Conservation (phyloP, 2,113 vertebrate species). For the Synodontis membranacea region DNA sequence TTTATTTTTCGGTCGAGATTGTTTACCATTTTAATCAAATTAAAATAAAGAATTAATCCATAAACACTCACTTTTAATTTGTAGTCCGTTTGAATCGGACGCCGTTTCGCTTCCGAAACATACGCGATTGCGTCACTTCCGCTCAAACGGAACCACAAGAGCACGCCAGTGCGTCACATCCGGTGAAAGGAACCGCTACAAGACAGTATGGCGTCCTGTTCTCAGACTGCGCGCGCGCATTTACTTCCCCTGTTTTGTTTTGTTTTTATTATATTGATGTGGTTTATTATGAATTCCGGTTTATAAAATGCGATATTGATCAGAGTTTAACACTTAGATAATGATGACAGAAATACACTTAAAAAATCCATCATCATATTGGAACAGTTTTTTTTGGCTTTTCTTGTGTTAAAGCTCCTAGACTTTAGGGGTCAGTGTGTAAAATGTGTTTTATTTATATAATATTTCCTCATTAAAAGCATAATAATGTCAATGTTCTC, state of each 20-base stretch:
- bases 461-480: neutral
- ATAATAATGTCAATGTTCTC: neutral
- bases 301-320: neutral
- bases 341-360: neutral
- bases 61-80: neutral
- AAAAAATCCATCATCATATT: neutral
- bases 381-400: neutral
- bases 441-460: neutral
- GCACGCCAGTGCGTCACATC: neutral
- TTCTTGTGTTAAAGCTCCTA: neutral
- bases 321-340: neutral
- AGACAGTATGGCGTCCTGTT: neutral
- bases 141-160: neutral
- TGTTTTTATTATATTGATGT: neutral
- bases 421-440: neutral
- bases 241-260: neutral
- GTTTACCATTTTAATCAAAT: neutral
- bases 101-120: slow-evolving; percentile 61
- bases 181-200: neutral
- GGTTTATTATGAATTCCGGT: neutral
- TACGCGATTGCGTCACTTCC: neutral
- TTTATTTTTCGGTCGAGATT: neutral
- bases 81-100: slow-evolving; percentile 68
- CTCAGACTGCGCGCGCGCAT: neutral
- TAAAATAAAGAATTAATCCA: slow-evolving; percentile 17